Conservation (phyloP, 1,140 invertebrate genomes). For the Trinorchestia longiramus region DNA sequence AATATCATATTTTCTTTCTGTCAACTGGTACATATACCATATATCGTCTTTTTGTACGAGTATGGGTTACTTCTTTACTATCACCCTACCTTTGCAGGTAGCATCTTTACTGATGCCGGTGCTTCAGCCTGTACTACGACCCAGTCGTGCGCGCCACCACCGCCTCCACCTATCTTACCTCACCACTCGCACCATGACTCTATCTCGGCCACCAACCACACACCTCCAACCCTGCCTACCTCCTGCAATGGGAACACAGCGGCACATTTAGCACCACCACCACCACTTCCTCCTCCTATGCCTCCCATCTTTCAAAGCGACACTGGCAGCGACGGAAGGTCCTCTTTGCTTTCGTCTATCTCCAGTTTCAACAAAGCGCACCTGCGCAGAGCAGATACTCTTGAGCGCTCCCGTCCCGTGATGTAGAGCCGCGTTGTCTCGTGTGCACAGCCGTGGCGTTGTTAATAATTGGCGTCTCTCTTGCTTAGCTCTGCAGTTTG, state of each 20-base stretch:
- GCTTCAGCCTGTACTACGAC: neutral
- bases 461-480: neutral
- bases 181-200: neutral
- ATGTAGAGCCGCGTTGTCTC: neutral
- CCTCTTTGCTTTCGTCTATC: neutral
- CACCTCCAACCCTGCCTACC: neutral
- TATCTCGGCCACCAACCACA: neutral
- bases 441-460: too few species aligned
- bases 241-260: neutral
- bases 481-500: neutral
- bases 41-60: neutral
- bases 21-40: neutral
- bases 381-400: neutral
- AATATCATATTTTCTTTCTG: neutral
- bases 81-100: neutral
- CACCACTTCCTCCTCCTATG: neutral
- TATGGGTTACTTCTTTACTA: neutral
- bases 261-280: neutral
- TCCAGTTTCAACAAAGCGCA: conserved; percentile 22
- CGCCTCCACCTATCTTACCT: neutral
- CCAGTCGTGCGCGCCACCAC: neutral
- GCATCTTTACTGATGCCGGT: neutral
- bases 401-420: neutral
- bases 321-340: neutral
- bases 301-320: neutral